Percentiles rank a stretch among this genome's conserved stretches.
Evolutionary conservation across 2,888 invertebrate genomes (phyloP).

Genomic region (Morpho deidamia): DNA sequence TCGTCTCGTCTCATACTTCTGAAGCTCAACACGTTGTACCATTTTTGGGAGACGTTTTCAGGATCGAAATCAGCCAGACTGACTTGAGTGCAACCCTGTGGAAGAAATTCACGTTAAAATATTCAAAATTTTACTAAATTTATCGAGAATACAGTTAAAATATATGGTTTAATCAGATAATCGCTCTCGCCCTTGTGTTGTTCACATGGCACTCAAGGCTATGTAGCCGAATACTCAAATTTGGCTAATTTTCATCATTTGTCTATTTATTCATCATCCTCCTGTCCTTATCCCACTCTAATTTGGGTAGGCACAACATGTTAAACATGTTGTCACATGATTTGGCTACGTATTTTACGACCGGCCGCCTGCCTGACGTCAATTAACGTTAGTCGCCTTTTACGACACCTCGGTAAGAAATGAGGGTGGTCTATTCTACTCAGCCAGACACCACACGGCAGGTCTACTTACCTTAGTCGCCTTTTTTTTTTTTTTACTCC

Average conservation of each 20-base stretch:
- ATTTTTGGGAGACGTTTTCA: slow-evolving; percentile 87
- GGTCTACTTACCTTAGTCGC: too few relatives aligned
- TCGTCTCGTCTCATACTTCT: slow-evolving; percentile 84
- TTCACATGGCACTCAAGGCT: slow-evolving; percentile 73
- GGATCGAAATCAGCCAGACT: slow-evolving; percentile 96
- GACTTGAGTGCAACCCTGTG: slow-evolving; percentile 95
- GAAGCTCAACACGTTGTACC: slow-evolving; percentile 95
- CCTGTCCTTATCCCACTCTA: too few relatives aligned
- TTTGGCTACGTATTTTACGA: too few relatives aligned
- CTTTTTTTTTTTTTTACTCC: too few relatives aligned
- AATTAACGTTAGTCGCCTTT: too few relatives aligned
- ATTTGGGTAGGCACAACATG: too few relatives aligned
- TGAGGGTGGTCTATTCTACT: too few relatives aligned
- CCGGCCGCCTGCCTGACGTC: too few relatives aligned
- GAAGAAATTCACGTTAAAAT: slow-evolving; percentile 20
- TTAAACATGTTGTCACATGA: too few relatives aligned
- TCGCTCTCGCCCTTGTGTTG: slow-evolving; percentile 68
- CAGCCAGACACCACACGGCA: too few relatives aligned
- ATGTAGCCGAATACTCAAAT: slow-evolving; percentile 69
- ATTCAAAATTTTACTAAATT: not conserved
- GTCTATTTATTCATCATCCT: not conserved
- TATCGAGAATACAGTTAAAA: not conserved
- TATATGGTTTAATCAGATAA: slow-evolving; percentile 39
- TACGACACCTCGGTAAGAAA: too few relatives aligned
- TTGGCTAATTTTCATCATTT: slow-evolving; percentile 74